These are phyloP conservation scores for Perca flavescens DNA, from an alignment of 2,113 vertebrate species.

Conservation along the genomic window DNA sequence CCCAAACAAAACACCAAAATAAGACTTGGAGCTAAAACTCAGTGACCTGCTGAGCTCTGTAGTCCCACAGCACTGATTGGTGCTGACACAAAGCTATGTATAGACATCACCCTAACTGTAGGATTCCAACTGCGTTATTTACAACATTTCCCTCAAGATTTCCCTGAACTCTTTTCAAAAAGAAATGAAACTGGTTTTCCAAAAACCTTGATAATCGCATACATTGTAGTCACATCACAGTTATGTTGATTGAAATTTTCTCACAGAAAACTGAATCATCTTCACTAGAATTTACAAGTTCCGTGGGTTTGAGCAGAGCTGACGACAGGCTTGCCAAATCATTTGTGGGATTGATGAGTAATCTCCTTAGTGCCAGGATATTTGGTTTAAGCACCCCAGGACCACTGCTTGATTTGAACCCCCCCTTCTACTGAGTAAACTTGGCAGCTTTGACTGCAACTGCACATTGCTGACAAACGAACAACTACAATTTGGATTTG, in stretches of 20 bases:
- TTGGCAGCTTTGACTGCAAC: constrained; percentile 42
- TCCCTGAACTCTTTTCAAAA: neutral
- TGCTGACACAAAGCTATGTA: constrained; percentile 35
- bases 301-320: constrained; percentile 36
- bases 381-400: constrained; percentile 25
- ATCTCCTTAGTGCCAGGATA: constrained; percentile 17
- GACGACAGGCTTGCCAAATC: constrained; percentile 29
- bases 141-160: neutral
- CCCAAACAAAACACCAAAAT: constrained; percentile 73
- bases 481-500: constrained; percentile 27
- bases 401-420: constrained; percentile 34
- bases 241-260: neutral
- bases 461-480: constrained; percentile 12
- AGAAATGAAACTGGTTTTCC: neutral
- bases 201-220: neutral
- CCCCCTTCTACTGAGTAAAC: constrained; percentile 16
- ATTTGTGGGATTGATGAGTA: constrained; percentile 21
- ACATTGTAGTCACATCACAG: neutral
- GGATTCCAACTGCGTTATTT: constrained; percentile 11
- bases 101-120: constrained; percentile 9
- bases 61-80: constrained; percentile 38
- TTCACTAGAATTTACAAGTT: constrained; percentile 44
- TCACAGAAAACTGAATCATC: neutral
- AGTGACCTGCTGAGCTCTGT: constrained; percentile 61
- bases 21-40: constrained; percentile 49